A percentile compares a stretch with the other conserved stretches of the same genome.
Conservation (phyloP, 2,888 invertebrate genomes). For the Autographa pulchrina region DNA sequence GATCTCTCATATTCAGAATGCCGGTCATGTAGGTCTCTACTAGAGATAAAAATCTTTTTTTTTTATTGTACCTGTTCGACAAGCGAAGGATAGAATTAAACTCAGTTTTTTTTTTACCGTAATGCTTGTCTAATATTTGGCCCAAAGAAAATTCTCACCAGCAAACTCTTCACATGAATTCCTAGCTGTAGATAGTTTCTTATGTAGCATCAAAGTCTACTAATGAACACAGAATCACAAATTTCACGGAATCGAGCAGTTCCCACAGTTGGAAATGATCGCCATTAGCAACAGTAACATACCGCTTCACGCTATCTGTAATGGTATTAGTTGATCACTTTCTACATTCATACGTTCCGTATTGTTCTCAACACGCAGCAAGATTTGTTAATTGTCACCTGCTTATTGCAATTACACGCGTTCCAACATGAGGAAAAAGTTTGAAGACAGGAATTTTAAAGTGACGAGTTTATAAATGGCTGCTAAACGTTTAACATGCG, state of each 20-base stretch:
- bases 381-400: slow-evolving; percentile 35
- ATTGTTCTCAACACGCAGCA: slow-evolving; percentile 47
- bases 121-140: no score
- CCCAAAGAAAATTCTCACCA: not conserved
- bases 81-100: no score
- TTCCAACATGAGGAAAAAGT: not conserved
- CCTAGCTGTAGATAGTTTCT: not conserved
- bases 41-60: no score
- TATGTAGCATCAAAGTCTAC: not conserved
- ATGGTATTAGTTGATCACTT: slow-evolving; percentile 43
- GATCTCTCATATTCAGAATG: not conserved
- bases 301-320: slow-evolving; percentile 37
- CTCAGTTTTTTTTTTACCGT: no score
- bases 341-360: slow-evolving; percentile 54
- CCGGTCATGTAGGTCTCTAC: no score
- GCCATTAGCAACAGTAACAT: slow-evolving; percentile 41
- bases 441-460: not conserved
- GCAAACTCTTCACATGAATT: not conserved
- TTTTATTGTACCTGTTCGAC: no score
- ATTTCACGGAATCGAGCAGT: slow-evolving; percentile 25
- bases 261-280: slow-evolving; percentile 43
- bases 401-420: not conserved
- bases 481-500: not conserved
- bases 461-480: not conserved
- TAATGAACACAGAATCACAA: not conserved